These are phyloP conservation scores for Drosophila melanica DNA, from an alignment of 1,140 invertebrate species.

Conservation along the genomic window DNA sequence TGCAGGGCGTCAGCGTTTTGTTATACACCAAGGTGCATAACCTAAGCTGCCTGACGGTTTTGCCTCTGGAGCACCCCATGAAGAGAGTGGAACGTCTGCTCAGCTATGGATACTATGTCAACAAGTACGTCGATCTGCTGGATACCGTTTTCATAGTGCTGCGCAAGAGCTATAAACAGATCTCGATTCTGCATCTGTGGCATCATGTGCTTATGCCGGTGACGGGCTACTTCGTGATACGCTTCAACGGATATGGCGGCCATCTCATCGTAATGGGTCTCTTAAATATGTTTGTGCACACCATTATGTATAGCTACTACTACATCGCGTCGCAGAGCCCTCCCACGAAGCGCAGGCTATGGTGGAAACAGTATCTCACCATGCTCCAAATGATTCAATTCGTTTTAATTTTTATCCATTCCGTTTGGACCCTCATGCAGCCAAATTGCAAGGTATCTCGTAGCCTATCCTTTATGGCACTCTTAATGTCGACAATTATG, in stretches of 20 bases:
- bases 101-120: slow-evolving; percentile 35
- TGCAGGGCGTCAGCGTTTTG: slow-evolving; percentile 7
- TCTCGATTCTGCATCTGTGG: slow-evolving; percentile 92
- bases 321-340: slow-evolving; percentile 87
- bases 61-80: slow-evolving; percentile 25
- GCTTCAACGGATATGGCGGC: slow-evolving; percentile 85
- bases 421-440: slow-evolving; percentile 87
- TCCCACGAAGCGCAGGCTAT: slow-evolving; percentile 87
- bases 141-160: slow-evolving; percentile 94
- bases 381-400: slow-evolving; percentile 92
- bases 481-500: slow-evolving; percentile 86
- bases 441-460: slow-evolving; percentile 86
- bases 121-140: slow-evolving; percentile 85
- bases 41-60: slow-evolving; percentile 3
- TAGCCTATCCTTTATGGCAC: slow-evolving; percentile 86
- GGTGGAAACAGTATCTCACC: slow-evolving; percentile 94
- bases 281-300: slow-evolving; percentile 91
- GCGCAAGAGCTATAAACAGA: slow-evolving; percentile 91
- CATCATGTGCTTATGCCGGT: slow-evolving; percentile 87
- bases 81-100: slow-evolving; percentile 22
- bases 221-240: slow-evolving; percentile 15
- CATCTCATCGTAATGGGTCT: slow-evolving; percentile 89
- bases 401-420: slow-evolving; percentile 86
- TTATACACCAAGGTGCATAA: not conserved
- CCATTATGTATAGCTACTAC: slow-evolving; percentile 92